Percentiles rank a stretch among this genome's conserved stretches.
Conservation (phyloP, 2,888 invertebrate species). For the Cephus sareptanus region DNA sequence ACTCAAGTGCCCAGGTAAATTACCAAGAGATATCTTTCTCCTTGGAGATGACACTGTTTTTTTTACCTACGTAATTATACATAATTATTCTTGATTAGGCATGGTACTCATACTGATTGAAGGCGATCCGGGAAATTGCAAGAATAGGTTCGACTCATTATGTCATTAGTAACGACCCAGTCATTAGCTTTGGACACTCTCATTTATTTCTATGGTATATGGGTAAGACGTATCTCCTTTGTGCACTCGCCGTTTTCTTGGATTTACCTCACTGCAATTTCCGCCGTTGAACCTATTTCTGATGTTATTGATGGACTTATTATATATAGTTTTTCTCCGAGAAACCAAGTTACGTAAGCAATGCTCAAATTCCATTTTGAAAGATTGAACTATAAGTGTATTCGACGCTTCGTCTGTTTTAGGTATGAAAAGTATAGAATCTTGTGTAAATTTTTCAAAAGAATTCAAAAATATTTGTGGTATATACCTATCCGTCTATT, state of each 20-base stretch:
- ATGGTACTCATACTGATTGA: not conserved
- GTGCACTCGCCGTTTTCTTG: not conserved
- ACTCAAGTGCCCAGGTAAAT: not conserved
- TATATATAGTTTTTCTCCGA: not conserved
- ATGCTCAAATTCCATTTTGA: not conserved
- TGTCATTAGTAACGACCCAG: conserved; percentile 24
- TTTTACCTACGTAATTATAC: not conserved
- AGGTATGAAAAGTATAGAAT: not conserved
- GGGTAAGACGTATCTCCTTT: not conserved
- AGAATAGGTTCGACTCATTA: conserved; percentile 27
- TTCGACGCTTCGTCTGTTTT: not conserved
- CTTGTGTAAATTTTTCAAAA: not conserved
- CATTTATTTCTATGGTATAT: not conserved
- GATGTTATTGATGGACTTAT: not conserved
- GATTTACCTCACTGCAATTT: not conserved
- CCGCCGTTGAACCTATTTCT: not conserved
- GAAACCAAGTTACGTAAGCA: not conserved
- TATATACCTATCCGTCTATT: not conserved
- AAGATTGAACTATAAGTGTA: not conserved
- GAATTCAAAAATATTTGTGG: not conserved
- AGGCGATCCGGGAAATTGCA: conserved; percentile 26
- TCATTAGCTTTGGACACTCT: not conserved
- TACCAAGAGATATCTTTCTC: not conserved
- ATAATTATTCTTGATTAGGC: not conserved
- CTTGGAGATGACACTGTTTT: not conserved